These are phyloP conservation scores for Drosophila atripex DNA, from an alignment of 2,888 invertebrate species.

Conservation along the genomic window DNA sequence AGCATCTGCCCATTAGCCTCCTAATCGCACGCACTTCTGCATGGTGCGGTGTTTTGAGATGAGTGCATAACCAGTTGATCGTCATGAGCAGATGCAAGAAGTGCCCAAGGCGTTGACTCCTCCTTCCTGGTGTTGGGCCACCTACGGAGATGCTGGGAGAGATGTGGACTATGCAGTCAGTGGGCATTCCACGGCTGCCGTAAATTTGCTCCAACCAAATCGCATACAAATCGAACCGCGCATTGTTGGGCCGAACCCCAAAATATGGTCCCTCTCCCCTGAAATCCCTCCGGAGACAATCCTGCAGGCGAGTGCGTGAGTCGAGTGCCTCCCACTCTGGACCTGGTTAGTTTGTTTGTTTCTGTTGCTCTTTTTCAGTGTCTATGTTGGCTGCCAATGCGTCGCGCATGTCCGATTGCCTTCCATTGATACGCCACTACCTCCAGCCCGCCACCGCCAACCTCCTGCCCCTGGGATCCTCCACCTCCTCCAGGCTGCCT, in stretches of 20 bases:
- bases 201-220: conserved; percentile 73
- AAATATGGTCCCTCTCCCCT: conserved; percentile 35
- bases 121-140: conserved; percentile 50
- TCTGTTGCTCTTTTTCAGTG: conserved; percentile 10
- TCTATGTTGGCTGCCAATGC: conserved; percentile 66
- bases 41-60: background rate
- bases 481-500: conserved; percentile 34
- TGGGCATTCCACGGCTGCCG: conserved; percentile 49
- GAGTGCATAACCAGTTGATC: conserved; percentile 11
- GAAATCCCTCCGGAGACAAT: background rate
- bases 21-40: conserved; percentile 51
- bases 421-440: conserved; percentile 65
- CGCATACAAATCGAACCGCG: conserved; percentile 70
- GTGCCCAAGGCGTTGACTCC: conserved; percentile 19
- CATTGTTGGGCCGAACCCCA: conserved; percentile 54
- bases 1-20: conserved; percentile 24
- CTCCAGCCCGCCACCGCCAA: background rate
- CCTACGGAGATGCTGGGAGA: conserved; percentile 42
- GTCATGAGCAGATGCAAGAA: conserved; percentile 18
- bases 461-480: background rate
- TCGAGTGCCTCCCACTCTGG: conserved; percentile 54
- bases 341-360: conserved; percentile 18
- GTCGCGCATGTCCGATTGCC: conserved; percentile 75
- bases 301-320: conserved; percentile 56
- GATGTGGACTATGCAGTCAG: conserved; percentile 14